These are phyloP conservation scores for Graphium colonna DNA, from an alignment of 2,888 invertebrate genomes.

Conservation along the genomic window DNA sequence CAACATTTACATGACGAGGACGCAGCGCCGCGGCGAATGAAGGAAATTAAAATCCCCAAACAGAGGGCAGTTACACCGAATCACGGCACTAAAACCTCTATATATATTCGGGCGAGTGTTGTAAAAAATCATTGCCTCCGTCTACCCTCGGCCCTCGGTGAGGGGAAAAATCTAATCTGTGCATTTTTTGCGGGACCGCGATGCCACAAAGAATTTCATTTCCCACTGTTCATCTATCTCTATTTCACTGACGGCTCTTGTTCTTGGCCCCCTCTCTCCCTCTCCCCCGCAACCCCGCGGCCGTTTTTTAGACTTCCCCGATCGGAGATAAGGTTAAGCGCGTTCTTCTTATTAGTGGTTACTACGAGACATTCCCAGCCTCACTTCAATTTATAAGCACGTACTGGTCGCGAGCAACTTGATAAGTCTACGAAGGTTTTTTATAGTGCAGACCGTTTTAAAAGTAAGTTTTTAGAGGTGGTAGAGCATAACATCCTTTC, in stretches of 20 bases:
- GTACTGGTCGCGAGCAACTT: too few species aligned
- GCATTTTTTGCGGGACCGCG: slow-evolving; percentile 81
- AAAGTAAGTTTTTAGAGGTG: too few species aligned
- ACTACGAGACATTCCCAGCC: slow-evolving; percentile 60
- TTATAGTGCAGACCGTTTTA: slow-evolving; percentile 8
- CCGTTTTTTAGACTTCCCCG: slow-evolving; percentile 77
- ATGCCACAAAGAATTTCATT: slow-evolving; percentile 82
- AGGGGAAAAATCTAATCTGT: slow-evolving; percentile 81
- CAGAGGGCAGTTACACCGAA: slow-evolving; percentile 75
- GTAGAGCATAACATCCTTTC: too few species aligned
- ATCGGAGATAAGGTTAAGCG: slow-evolving; percentile 78
- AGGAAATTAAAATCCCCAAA: slow-evolving; percentile 78
- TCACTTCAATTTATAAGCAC: slow-evolving; percentile 52
- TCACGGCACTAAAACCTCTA: slow-evolving; percentile 76
- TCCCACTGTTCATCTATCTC: slow-evolving; percentile 82
- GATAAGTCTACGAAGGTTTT: too few species aligned
- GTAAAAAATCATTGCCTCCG: slow-evolving; percentile 80
- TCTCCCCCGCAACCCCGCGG: slow-evolving; percentile 39
- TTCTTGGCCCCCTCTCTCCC: slow-evolving; percentile 61
- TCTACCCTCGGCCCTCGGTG: slow-evolving; percentile 64
- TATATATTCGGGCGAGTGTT: slow-evolving; percentile 74
- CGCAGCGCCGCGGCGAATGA: slow-evolving; percentile 49
- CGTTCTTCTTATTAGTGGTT: slow-evolving; percentile 72
- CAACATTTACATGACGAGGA: slow-evolving; percentile 29
- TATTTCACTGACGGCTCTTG: slow-evolving; percentile 80